Evolutionary conservation across 2,113 vertebrate species (phyloP).

Genomic region (Stegastes partitus): DNA sequence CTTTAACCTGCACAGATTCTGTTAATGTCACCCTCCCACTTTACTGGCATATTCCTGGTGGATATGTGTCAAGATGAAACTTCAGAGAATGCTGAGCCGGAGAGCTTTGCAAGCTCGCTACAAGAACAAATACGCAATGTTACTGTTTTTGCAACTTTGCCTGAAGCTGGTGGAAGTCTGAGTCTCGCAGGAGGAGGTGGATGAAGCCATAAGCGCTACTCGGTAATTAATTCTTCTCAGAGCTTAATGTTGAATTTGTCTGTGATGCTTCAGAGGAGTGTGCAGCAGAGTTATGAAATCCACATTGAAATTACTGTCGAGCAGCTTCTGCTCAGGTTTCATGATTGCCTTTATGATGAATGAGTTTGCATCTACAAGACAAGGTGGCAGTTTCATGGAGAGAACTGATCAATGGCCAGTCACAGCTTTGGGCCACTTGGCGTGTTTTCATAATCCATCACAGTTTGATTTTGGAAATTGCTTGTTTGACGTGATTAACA

Average conservation of each 20-base stretch:
- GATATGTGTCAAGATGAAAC: neutral
- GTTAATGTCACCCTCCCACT: neutral
- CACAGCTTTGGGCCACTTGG: neutral
- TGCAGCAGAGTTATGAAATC: neutral
- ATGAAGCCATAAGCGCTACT: conserved; percentile 15
- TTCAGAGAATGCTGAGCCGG: neutral
- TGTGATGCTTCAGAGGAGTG: neutral
- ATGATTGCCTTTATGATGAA: neutral
- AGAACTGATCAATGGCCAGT: conserved; percentile 2
- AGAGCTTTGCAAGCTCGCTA: conserved; percentile 18
- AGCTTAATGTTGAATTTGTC: conserved; percentile 1
- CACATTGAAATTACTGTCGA: neutral
- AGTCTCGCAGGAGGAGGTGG: conserved; percentile 16
- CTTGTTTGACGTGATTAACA: too few relatives aligned
- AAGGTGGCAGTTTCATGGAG: neutral
- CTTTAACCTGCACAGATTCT: neutral
- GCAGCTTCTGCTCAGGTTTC: conserved; percentile 3
- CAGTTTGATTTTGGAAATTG: too few relatives aligned
- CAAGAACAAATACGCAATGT: conserved; percentile 31
- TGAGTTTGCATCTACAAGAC: neutral
- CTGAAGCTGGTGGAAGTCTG: conserved; percentile 19
- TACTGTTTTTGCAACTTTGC: conserved; percentile 7
- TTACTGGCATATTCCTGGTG: neutral
- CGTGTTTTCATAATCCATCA: too few relatives aligned
- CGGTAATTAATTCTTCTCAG: conserved; percentile 20